Conservation (phyloP, 2,888 invertebrate genomes). For the Morpho deidamia region DNA sequence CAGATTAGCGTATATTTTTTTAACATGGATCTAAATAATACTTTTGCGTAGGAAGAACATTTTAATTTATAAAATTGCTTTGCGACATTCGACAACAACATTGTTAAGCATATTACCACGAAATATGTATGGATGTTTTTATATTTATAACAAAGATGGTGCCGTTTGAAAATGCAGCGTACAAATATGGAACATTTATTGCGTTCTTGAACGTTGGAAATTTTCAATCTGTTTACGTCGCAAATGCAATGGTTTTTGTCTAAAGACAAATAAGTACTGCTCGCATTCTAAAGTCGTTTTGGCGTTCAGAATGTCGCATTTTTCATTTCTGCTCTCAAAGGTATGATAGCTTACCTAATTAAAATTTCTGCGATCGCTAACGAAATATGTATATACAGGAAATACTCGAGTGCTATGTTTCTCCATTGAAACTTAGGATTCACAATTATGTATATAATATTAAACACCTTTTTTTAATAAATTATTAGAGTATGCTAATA, state of each 20-base stretch:
- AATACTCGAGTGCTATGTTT: too few relatives aligned
- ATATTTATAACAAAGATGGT: conserved; percentile 15
- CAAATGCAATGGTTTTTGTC: conserved; percentile 15
- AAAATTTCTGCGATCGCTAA: too few relatives aligned
- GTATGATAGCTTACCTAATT: neutral
- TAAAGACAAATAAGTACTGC: conserved; percentile 11
- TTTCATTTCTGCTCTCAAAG: neutral
- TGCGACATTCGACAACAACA: too few relatives aligned
- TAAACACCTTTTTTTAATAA: too few relatives aligned
- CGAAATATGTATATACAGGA: too few relatives aligned
- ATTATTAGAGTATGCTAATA: too few relatives aligned
- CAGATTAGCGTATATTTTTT: too few relatives aligned
- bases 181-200: conserved; percentile 21
- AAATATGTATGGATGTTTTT: conserved; percentile 11
- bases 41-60: too few relatives aligned
- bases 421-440: too few relatives aligned
- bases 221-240: conserved; percentile 18
- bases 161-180: conserved; percentile 19
- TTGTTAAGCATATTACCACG: neutral
- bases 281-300: neutral
- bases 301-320: conserved; percentile 11
- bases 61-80: too few relatives aligned
- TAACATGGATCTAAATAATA: too few relatives aligned
- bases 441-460: too few relatives aligned
- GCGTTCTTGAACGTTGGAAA: conserved; percentile 14